A percentile compares a stretch with the other conserved stretches of the same genome.
Evolutionary conservation across 2,888 invertebrate genomes (phyloP).

Genomic region (Sinotaia quadrata): DNA sequence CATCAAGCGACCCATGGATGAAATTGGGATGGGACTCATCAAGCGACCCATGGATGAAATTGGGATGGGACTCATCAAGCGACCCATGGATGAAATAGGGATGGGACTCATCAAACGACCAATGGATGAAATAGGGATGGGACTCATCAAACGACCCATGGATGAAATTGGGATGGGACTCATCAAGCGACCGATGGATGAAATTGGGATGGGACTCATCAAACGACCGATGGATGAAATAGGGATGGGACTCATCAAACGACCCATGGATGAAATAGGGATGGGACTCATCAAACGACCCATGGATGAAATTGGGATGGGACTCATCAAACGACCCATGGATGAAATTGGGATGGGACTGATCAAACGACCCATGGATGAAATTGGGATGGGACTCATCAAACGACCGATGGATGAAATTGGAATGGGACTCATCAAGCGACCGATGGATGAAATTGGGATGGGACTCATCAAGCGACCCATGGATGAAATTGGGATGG

Average conservation of each 20-base stretch:
- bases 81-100: slow-evolving; percentile 11
- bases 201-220: slow-evolving; percentile 18
- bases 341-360: slow-evolving; percentile 24
- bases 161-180: slow-evolving; percentile 7
- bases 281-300: slow-evolving; percentile 23
- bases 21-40: slow-evolving; percentile 14
- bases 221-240: slow-evolving; percentile 21
- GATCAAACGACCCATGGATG: slow-evolving; percentile 25
- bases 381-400: slow-evolving; percentile 10
- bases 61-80: slow-evolving; percentile 15
- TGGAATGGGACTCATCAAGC: slow-evolving; percentile 24
- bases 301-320: slow-evolving; percentile 19
- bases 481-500: slow-evolving; percentile 15
- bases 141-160: slow-evolving; percentile 2
- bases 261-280: slow-evolving; percentile 6
- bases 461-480: slow-evolving; percentile 23
- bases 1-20: slow-evolving; percentile 19
- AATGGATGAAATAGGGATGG: neutral
- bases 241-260: slow-evolving; percentile 16
- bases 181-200: slow-evolving; percentile 23
- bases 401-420: slow-evolving; percentile 23
- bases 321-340: slow-evolving; percentile 24
- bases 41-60: slow-evolving; percentile 4
- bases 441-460: slow-evolving; percentile 16
- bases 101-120: slow-evolving; percentile 10